Evolutionary conservation across 2,113 vertebrate species (phyloP).

Genomic region (Mystacornis crossleyi): DNA sequence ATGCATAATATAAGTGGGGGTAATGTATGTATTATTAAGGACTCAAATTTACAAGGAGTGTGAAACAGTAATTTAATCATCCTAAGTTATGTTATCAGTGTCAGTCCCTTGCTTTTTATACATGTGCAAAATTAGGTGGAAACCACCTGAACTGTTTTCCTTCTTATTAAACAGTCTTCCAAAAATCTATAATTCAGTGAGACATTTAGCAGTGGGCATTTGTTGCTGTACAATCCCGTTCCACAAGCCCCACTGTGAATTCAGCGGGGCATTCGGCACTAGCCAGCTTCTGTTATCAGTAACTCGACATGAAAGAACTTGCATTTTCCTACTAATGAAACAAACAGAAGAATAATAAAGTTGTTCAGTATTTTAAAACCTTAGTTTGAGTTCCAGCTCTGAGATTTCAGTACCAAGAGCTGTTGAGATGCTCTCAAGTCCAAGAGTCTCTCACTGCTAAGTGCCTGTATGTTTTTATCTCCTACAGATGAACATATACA

Average conservation of each 20-base stretch:
- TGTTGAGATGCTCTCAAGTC: conserved; percentile 11
- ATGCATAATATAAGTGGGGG: background rate
- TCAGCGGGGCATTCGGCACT: conserved; percentile 62
- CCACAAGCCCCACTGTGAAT: conserved; percentile 73
- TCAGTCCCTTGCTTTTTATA: conserved; percentile 43
- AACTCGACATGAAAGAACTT: conserved; percentile 71
- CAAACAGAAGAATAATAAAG: conserved; percentile 56
- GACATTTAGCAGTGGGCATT: conserved; percentile 75
- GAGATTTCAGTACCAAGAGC: conserved; percentile 10
- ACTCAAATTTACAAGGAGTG: conserved; percentile 9
- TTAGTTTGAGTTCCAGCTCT: conserved; percentile 30
- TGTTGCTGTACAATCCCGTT: conserved; percentile 72
- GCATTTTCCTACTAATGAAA: conserved; percentile 67
- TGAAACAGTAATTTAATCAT: conserved; percentile 61
- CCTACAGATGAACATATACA: background rate
- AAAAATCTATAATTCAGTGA: conserved; percentile 78
- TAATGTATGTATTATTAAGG: conserved; percentile 1
- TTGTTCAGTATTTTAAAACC: conserved; percentile 56
- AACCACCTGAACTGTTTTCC: conserved; percentile 70
- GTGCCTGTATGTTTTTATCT: background rate
- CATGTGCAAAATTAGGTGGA: conserved; percentile 57
- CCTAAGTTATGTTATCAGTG: conserved; percentile 34
- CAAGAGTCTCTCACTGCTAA: conserved; percentile 20
- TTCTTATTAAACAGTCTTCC: conserved; percentile 75
- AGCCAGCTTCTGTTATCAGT: conserved; percentile 74